A percentile compares a stretch with the other conserved stretches of the same genome.
phyloP scores from a whole-genome alignment of 2,888 invertebrate species.

The Pheosia gnoma region DNA sequence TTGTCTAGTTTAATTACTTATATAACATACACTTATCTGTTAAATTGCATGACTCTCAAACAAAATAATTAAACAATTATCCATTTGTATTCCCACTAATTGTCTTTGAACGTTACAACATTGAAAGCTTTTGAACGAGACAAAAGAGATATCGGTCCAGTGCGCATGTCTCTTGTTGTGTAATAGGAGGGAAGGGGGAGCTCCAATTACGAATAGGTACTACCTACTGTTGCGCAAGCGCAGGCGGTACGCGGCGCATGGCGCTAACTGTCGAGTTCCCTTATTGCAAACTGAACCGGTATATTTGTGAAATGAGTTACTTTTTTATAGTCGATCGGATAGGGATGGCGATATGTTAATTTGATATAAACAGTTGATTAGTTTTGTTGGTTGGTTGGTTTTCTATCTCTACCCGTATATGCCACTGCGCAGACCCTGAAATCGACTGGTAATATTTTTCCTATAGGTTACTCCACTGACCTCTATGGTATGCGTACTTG shows the following conservation, averaged over 20 bases:
- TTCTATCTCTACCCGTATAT: too few species aligned
- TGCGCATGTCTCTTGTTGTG: constrained; percentile 43
- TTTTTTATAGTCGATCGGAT: constrained; percentile 1
- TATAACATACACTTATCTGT: too few species aligned
- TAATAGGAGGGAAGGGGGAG: constrained; percentile 36
- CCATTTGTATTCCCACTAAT: constrained; percentile 32
- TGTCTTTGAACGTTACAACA: constrained; percentile 26
- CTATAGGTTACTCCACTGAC: too few species aligned
- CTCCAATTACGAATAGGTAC: constrained; percentile 52
- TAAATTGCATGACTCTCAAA: neutral
- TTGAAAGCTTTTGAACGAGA: constrained; percentile 35
- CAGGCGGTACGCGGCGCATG: constrained; percentile 29
- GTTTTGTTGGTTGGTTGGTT: too few species aligned
- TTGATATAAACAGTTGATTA: neutral
- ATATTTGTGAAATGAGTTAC: constrained; percentile 26
- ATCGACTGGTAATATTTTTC: too few species aligned
- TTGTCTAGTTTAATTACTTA: too few species aligned
- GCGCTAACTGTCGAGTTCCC: constrained; percentile 20
- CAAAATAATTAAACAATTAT: neutral
- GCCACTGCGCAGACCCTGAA: too few species aligned
- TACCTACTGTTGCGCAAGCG: constrained; percentile 50
- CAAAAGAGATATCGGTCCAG: constrained; percentile 47
- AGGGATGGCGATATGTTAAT: neutral
- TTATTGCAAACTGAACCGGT: constrained; percentile 31
- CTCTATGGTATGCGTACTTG: too few species aligned